Conservation (phyloP, 30 jellyfish, hydroid and myxozoan genomes). For the Calvadosia cruxmelitensis region DNA sequence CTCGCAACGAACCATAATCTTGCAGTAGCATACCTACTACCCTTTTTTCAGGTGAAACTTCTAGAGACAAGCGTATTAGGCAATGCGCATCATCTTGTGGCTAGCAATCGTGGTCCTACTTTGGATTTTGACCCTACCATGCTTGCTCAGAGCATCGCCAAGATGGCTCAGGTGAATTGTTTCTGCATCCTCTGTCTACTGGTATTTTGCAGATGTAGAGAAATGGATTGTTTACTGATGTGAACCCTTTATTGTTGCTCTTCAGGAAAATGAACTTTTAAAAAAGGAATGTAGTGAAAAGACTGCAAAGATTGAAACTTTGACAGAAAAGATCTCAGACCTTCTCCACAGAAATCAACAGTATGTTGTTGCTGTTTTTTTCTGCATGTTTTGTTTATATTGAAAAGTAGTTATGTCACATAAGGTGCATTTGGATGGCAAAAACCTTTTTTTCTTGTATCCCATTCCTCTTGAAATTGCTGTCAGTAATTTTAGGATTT, state of each 20-base stretch:
- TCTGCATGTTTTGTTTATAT: background rate
- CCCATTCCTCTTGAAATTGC: too few relatives aligned
- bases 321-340: slow-evolving; percentile 65
- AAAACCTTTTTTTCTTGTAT: too few relatives aligned
- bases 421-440: too few relatives aligned
- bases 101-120: too few relatives aligned
- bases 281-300: slow-evolving; percentile 59
- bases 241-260: background rate
- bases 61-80: too few relatives aligned
- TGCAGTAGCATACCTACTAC: too few relatives aligned
- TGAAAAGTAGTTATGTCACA: too few relatives aligned
- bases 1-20: too few relatives aligned
- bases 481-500: too few relatives aligned
- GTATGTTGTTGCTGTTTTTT: slow-evolving; percentile 10
- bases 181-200: background rate
- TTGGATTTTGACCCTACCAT: background rate
- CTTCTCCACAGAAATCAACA: slow-evolving; percentile 48
- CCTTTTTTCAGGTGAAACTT: too few relatives aligned
- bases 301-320: slow-evolving; percentile 42
- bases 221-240: background rate
- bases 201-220: background rate
- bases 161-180: background rate
- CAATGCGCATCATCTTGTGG: too few relatives aligned
- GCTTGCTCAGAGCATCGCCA: background rate
- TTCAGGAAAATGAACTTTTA: slow-evolving; percentile 61